Conservation (phyloP, 2,113 vertebrate genomes). For the Ibidorhyncha struthersii region DNA sequence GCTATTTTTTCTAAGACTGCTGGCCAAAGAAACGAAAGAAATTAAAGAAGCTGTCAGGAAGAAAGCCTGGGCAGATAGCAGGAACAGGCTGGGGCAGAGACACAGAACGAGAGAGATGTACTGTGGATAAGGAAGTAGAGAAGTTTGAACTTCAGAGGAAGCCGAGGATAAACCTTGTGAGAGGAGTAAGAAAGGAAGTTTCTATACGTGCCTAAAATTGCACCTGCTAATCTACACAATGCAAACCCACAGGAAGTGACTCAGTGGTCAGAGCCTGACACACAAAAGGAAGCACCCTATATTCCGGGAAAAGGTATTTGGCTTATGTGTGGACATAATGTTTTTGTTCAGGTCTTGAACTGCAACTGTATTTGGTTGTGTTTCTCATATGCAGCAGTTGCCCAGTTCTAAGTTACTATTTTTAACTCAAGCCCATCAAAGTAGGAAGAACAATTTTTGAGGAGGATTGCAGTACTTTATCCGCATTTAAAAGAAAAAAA, state of each 20-base stretch:
- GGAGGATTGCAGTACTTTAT: background rate
- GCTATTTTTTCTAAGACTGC: background rate
- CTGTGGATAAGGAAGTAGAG: background rate
- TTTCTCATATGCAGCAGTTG: background rate
- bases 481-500: background rate
- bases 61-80: background rate
- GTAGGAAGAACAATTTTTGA: background rate
- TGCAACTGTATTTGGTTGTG: background rate
- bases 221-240: constrained; percentile 74
- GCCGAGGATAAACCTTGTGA: background rate
- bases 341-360: constrained; percentile 35
- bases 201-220: constrained; percentile 55
- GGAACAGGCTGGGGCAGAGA: background rate
- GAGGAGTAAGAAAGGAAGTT: constrained; percentile 43
- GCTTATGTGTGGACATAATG: background rate
- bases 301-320: constrained; percentile 57
- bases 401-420: background rate
- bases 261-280: constrained; percentile 63
- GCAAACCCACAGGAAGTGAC: constrained; percentile 70
- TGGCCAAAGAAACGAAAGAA: background rate
- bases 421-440: background rate
- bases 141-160: background rate
- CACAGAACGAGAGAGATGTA: background rate
- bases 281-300: constrained; percentile 68
- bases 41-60: background rate